Evolutionary conservation across 2,888 invertebrate species (phyloP), one percentile per base, ranked within the genome.

Genomic region (Idaea straminata): DNA sequence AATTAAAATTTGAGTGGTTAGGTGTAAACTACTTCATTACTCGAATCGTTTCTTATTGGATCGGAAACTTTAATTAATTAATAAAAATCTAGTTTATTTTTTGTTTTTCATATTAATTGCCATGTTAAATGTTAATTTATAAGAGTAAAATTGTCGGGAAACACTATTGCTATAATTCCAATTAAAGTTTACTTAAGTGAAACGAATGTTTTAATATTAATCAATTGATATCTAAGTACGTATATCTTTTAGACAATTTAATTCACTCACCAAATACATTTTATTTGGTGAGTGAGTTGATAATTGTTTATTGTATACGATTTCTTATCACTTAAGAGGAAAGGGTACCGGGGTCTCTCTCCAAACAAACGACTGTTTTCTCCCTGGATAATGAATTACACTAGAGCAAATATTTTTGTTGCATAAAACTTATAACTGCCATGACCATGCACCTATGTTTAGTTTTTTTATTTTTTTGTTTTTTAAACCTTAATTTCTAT

Each of bases 11-110:
- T 66, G 62, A 66, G 59, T 67, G 66, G 34, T 64, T 63, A 70
- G 66, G 73, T 69, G 73, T 70, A 63, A 74, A 74, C 71, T 66
- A 67, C 67, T 66, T 70, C 66, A 70, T 70, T 67, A 60, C 64
- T 59, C 59, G 47, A 47, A 64, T 63, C 65, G 66, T 68, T 68
- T 68, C 59, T 62, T 69, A 68, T 68, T 60, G 38, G 63, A 67
- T 68, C 68, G 69, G 66, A 69, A 66, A 66, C 69, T 67, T 65
- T 71, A 71, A 71, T 72, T 70, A 64, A 65, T 60, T n/a, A 58
- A 63, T 61, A 57, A 61, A 66, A 61, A 66, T 47, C 67, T 61
- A 67, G 70, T 72, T 70, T 69, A 66, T 65, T 67, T 66, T 61
- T 64, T 57, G 61, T 57, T 61, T 62, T 67, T 38, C 57, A 64